Conservation (phyloP, 2,888 invertebrate genomes). For the Agrenia bidenticulata region DNA sequence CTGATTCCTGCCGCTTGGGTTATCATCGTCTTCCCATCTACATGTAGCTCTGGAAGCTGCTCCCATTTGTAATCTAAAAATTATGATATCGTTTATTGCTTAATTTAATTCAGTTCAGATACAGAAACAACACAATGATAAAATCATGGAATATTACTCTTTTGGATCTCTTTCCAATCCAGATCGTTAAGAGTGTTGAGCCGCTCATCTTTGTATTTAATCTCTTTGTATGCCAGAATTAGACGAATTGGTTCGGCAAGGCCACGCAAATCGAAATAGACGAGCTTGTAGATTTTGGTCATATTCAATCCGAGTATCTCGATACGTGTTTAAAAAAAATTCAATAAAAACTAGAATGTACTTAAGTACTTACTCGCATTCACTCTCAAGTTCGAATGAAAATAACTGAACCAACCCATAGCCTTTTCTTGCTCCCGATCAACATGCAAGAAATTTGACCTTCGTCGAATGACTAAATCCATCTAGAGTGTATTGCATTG, state of each 20-base stretch:
- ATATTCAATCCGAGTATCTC: neutral
- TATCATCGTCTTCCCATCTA: constrained; percentile 40
- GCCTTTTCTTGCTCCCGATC: too few species aligned
- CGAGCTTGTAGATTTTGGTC: constrained; percentile 59
- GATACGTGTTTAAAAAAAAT: too few species aligned
- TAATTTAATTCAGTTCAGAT: too few species aligned
- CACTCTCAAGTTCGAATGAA: too few species aligned
- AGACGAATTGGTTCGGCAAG: constrained; percentile 51
- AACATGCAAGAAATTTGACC: too few species aligned
- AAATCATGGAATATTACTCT: neutral
- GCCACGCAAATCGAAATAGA: constrained; percentile 64
- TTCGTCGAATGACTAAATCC: too few species aligned
- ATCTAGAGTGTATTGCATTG: too few species aligned
- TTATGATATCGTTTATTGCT: neutral
- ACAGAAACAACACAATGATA: neutral
- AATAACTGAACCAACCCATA: too few species aligned
- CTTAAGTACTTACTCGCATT: too few species aligned
- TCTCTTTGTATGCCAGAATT: constrained; percentile 35
- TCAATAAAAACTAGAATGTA: too few species aligned
- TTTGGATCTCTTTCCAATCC: neutral
- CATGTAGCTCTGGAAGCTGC: constrained; percentile 46
- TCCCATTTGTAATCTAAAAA: neutral
- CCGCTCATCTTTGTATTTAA: constrained; percentile 37
- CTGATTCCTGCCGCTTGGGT: constrained; percentile 50
- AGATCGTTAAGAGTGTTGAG: too few species aligned